Evolutionary conservation across 2,113 vertebrate species (phyloP).

Genomic region (Phylloscopus trochiloides): DNA sequence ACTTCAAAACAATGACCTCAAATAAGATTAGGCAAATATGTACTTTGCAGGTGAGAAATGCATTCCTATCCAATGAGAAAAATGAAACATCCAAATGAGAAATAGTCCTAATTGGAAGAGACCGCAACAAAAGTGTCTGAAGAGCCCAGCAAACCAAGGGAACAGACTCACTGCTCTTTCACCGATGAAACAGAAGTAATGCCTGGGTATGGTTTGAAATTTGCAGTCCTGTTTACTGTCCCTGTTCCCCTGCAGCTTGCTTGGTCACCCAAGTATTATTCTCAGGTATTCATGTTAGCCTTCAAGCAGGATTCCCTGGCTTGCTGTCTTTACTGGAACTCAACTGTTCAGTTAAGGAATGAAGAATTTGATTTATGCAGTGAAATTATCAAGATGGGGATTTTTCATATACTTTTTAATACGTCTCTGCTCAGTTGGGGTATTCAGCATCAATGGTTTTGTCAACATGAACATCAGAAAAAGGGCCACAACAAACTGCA

Average conservation of each 20-base stretch:
- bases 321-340: neutral
- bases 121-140: neutral
- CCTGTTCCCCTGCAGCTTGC: neutral
- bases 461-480: neutral
- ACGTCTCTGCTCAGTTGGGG: accelerated
- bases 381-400: accelerated
- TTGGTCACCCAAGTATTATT: neutral
- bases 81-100: neutral
- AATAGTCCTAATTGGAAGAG: neutral
- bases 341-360: neutral
- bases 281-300: neutral
- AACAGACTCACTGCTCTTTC: neutral
- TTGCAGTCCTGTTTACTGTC: neutral
- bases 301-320: neutral
- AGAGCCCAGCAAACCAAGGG: neutral
- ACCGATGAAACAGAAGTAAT: too few species aligned
- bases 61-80: neutral
- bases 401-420: neutral
- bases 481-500: neutral
- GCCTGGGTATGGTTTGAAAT: neutral
- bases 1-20: neutral
- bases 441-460: neutral
- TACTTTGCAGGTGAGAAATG: neutral
- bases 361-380: neutral
- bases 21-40: neutral